Conservation (phyloP, 1,140 invertebrate genomes). For the Ruditapes philippinarum region DNA sequence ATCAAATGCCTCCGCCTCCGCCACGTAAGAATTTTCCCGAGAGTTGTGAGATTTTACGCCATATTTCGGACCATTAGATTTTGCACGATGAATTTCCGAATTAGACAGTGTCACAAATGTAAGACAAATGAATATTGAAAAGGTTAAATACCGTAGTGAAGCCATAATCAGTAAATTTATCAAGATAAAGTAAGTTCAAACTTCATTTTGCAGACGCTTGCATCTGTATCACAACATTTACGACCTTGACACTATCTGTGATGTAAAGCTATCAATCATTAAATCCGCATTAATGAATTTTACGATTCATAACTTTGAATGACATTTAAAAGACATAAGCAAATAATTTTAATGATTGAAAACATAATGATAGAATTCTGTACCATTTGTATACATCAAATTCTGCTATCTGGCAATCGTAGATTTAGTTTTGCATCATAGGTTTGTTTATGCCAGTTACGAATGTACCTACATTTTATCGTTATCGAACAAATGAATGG, state of each 20-base stretch:
- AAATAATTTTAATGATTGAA: no score
- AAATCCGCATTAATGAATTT: no score
- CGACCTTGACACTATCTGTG: constrained; percentile 47
- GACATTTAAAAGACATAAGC: no score
- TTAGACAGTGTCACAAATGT: constrained; percentile 67
- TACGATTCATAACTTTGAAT: no score
- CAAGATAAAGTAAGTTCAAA: constrained; percentile 60
- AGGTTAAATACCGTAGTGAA: constrained; percentile 38
- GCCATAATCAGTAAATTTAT: constrained; percentile 35
- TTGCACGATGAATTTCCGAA: constrained; percentile 80
- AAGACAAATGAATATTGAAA: constrained; percentile 69
- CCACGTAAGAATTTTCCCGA: constrained; percentile 40
- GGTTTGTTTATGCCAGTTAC: no score
- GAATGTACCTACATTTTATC: no score
- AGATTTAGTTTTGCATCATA: no score
- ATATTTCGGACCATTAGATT: constrained; percentile 57
- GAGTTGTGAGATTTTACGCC: constrained; percentile 14
- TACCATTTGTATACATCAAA: no score
- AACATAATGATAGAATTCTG: no score
- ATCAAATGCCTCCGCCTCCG: constrained; percentile 10
- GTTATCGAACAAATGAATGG: no score
- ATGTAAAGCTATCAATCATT: neutral
- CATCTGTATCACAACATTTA: constrained; percentile 35
- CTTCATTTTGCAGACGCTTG: constrained; percentile 54
- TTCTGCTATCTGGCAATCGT: no score